phyloP scores from a whole-genome alignment of 2,888 invertebrate genomes.

The Pantelozetes paolii region DNA sequence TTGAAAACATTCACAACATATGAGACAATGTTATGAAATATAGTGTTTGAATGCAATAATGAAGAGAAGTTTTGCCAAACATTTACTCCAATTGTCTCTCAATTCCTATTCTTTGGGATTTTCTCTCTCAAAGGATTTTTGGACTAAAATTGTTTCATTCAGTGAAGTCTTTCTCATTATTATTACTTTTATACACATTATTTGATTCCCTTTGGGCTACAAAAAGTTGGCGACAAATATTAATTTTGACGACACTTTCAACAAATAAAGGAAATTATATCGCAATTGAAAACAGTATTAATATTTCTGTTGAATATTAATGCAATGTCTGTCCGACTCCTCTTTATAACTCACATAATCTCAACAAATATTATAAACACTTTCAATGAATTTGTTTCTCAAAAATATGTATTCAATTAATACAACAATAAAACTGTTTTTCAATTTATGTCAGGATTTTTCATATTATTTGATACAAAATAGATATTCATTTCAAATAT shows the following conservation, averaged over 20 bases:
- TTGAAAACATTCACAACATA: not conserved
- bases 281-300: not conserved
- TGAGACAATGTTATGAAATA: no score
- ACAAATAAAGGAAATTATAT: conserved; percentile 17
- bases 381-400: not conserved
- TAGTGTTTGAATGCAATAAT: not conserved
- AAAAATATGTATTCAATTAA: not conserved
- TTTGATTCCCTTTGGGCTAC: not conserved
- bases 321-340: not conserved
- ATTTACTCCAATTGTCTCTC: not conserved
- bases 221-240: conserved; percentile 20
- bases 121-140: conserved; percentile 15
- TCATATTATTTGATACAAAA: no score
- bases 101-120: not conserved
- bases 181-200: no score
- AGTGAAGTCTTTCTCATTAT: not conserved
- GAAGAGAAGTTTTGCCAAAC: not conserved
- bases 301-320: conserved; percentile 7
- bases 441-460: no score
- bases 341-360: not conserved
- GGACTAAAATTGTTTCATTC: not conserved
- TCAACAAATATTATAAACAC: not conserved
- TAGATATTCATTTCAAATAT: no score
- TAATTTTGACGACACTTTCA: conserved; percentile 5
- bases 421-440: no score